phyloP scores from a whole-genome alignment of 92 coral and sea anemone species.

The Parazoanthus atlanticus region DNA sequence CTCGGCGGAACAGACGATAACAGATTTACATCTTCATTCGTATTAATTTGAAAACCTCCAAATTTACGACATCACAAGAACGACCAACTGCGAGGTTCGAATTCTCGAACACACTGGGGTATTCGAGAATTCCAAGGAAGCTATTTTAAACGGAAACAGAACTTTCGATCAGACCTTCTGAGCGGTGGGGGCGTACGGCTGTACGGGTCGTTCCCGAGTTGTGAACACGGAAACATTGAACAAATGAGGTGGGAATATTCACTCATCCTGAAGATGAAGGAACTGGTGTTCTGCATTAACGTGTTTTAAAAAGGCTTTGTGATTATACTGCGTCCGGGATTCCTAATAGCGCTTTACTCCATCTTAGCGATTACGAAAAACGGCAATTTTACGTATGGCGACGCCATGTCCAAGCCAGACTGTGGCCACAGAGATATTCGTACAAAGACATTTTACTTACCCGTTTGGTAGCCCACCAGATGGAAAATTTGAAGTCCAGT shows the following conservation, averaged over 20 bases:
- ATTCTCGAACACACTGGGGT: slow-evolving; percentile 14
- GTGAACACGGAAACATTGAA: slow-evolving; percentile 45
- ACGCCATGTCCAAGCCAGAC: slow-evolving; percentile 37
- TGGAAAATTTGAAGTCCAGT: slow-evolving; percentile 46
- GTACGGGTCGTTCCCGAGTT: slow-evolving; percentile 27
- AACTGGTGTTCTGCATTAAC: slow-evolving; percentile 28
- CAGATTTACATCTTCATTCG: background rate
- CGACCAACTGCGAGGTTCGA: background rate
- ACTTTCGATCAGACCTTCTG: slow-evolving; percentile 4
- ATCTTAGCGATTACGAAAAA: slow-evolving; percentile 33
- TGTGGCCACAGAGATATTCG: slow-evolving; percentile 9
- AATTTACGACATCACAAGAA: slow-evolving; percentile 12
- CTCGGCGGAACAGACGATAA: slow-evolving; percentile 10
- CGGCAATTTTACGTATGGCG: slow-evolving; percentile 34
- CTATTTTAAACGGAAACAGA: slow-evolving; percentile 47
- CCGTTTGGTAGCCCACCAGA: slow-evolving; percentile 15
- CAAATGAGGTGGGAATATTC: slow-evolving; percentile 17
- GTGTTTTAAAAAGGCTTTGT: slow-evolving; percentile 12
- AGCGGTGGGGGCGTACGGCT: slow-evolving; percentile 34
- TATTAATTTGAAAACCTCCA: background rate
- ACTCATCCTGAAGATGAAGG: slow-evolving; percentile 13
- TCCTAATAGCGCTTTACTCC: slow-evolving; percentile 12
- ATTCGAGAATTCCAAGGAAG: slow-evolving; percentile 37
- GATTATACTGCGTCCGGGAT: background rate
- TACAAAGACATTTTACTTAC: slow-evolving; percentile 23